phyloP scores from a whole-genome alignment of 35 echinoderm and acorn worm genomes.

The Lytechinus variegatus region DNA sequence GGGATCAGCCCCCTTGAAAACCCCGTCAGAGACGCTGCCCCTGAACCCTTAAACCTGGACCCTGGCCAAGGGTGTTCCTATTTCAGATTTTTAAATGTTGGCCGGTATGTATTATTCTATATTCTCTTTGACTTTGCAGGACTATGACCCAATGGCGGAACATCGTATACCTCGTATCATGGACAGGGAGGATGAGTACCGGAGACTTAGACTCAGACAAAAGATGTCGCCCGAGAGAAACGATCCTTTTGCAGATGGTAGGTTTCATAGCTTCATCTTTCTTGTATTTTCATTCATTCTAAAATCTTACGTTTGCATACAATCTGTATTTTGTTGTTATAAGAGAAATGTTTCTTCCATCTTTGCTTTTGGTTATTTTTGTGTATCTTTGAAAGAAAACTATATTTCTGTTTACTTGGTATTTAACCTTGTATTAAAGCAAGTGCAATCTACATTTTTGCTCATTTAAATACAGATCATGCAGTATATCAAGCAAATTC shows the following conservation, averaged over 20 bases:
- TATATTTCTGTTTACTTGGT: neutral
- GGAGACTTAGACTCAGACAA: slow-evolving; percentile 58
- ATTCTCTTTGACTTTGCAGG: slow-evolving; percentile 57
- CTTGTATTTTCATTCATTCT: neutral
- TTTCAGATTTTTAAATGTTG: too few species aligned
- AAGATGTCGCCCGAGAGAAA: slow-evolving; percentile 95
- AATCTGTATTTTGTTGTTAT: neutral
- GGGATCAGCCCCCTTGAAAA: too few species aligned
- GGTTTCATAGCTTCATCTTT: slow-evolving; percentile 6
- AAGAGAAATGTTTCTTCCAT: neutral
- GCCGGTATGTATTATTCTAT: too few species aligned
- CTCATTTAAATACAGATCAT: neutral
- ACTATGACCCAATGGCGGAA: slow-evolving; percentile 96
- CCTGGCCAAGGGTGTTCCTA: too few species aligned
- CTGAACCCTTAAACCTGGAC: too few species aligned
- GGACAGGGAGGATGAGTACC: slow-evolving; percentile 95
- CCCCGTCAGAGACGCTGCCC: too few species aligned
- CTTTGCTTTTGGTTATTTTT: neutral
- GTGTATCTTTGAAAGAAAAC: neutral
- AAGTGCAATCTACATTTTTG: neutral
- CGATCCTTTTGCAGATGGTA: slow-evolving; percentile 94
- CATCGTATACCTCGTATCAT: slow-evolving; percentile 77
- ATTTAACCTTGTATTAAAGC: neutral
- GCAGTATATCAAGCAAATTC: neutral
- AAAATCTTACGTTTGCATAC: neutral